Percentiles rank a stretch among this genome's conserved stretches.
Evolutionary conservation across 1,140 invertebrate genomes (phyloP).

Genomic region (Maconellicoccus hirsutus): DNA sequence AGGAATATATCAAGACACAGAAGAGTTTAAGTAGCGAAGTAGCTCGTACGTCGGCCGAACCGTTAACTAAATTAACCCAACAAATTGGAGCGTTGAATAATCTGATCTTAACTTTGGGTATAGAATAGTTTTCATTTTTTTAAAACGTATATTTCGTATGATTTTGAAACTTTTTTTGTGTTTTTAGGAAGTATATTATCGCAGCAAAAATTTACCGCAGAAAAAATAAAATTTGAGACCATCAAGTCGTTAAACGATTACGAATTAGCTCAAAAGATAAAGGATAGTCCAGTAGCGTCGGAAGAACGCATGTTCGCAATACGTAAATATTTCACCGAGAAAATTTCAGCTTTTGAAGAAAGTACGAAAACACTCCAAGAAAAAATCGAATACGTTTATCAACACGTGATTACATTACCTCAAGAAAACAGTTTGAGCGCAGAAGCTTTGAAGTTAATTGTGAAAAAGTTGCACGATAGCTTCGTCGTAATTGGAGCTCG

Average conservation of each 20-base stretch:
- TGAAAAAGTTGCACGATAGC: constrained; percentile 54
- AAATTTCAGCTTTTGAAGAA: constrained; percentile 16
- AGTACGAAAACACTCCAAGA: not conserved
- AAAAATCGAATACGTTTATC: constrained; percentile 18
- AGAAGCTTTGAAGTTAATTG: constrained; percentile 5
- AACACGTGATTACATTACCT: constrained; percentile 2
- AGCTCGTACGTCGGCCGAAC: constrained; percentile 54
- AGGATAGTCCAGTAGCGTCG: constrained; percentile 43
- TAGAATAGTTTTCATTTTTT: constrained; percentile 42
- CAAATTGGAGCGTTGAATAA: constrained; percentile 52
- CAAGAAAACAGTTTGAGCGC: constrained; percentile 10
- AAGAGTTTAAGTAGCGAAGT: constrained; percentile 71
- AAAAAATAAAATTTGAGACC: constrained; percentile 5
- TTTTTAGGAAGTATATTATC: constrained; percentile 30
- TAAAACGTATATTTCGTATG: no score
- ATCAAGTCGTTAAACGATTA: not conserved
- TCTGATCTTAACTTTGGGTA: constrained; percentile 47
- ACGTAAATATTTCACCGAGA: constrained; percentile 30
- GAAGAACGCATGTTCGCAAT: constrained; percentile 61
- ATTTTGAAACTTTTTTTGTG: not conserved
- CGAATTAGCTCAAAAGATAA: not conserved
- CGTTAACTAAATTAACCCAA: constrained; percentile 49
- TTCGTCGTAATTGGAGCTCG: constrained; percentile 71
- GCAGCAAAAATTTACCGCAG: constrained; percentile 8
- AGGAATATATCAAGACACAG: constrained; percentile 70